A percentile compares a stretch with the other conserved stretches of the same genome.
These are phyloP conservation scores for Trypoxylon attenuatum DNA, from an alignment of 2,888 invertebrate genomes.

Conservation along the genomic window DNA sequence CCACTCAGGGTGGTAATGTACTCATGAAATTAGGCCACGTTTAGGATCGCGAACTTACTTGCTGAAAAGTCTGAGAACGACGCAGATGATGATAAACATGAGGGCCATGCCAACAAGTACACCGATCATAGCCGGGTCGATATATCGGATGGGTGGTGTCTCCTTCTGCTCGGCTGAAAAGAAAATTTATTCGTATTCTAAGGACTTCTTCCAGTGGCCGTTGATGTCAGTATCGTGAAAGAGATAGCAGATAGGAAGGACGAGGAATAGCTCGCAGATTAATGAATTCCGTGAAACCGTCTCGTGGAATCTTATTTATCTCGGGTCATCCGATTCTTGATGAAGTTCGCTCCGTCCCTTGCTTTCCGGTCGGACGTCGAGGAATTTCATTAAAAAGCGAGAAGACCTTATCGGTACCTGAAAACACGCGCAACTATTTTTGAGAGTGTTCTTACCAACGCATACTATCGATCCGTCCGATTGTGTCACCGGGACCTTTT, in stretches of 20 bases:
- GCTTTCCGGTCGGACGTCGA: neutral
- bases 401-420: too few relatives aligned
- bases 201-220: too few relatives aligned
- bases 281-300: conserved; percentile 24
- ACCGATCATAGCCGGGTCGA: conserved; percentile 94
- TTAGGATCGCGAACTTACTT: too few relatives aligned
- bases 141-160: conserved; percentile 80
- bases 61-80: conserved; percentile 93
- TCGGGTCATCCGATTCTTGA: conserved; percentile 11
- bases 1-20: too few relatives aligned
- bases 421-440: neutral
- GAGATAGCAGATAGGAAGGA: conserved; percentile 22
- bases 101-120: conserved; percentile 92
- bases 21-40: too few relatives aligned
- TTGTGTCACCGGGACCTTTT: conserved; percentile 83
- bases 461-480: conserved; percentile 85
- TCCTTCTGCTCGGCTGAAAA: conserved; percentile 78
- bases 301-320: conserved; percentile 30
- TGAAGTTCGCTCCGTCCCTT: neutral
- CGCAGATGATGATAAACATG: conserved; percentile 95
- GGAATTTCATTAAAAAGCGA: conserved; percentile 37
- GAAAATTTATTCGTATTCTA: conserved; percentile 20
- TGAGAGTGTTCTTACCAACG: conserved; percentile 79
- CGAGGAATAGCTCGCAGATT: conserved; percentile 17
- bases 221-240: too few relatives aligned